Evolutionary conservation across 2,113 vertebrate genomes (phyloP).

Genomic region (Gorsachius goisagi): DNA sequence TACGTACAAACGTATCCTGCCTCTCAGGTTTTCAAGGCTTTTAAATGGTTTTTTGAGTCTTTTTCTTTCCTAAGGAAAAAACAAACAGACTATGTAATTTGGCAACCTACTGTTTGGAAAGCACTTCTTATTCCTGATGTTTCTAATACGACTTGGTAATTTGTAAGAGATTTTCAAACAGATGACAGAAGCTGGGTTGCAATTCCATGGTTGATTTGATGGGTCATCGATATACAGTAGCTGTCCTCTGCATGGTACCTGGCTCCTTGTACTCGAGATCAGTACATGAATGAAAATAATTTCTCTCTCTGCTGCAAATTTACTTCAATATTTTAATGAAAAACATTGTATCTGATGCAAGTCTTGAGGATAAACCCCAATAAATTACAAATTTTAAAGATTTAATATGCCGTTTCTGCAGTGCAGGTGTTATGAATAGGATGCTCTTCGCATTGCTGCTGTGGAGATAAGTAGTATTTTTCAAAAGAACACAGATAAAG

Average conservation of each 20-base stretch:
- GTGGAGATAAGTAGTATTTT: conserved; percentile 20
- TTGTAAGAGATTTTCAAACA: neutral
- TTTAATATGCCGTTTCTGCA: neutral
- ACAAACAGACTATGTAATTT: neutral
- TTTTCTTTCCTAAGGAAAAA: neutral
- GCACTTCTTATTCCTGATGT: neutral
- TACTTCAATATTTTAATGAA: conserved; percentile 15
- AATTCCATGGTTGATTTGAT: neutral
- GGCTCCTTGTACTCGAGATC: neutral
- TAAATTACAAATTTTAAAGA: neutral
- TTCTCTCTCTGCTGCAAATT: neutral
- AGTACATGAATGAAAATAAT: neutral
- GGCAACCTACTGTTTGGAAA: neutral
- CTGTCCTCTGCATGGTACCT: neutral
- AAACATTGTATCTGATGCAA: neutral
- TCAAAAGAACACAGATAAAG: conserved; percentile 14
- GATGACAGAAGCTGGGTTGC: neutral
- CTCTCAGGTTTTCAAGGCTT: neutral
- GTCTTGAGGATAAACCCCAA: neutral
- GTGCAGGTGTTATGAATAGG: neutral
- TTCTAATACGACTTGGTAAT: neutral
- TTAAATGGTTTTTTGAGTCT: neutral
- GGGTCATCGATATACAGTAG: neutral
- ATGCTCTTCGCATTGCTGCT: neutral
- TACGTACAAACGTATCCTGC: neutral